Evolutionary conservation across 2,888 invertebrate species (phyloP).

Genomic region (Pterobdella sp.): DNA sequence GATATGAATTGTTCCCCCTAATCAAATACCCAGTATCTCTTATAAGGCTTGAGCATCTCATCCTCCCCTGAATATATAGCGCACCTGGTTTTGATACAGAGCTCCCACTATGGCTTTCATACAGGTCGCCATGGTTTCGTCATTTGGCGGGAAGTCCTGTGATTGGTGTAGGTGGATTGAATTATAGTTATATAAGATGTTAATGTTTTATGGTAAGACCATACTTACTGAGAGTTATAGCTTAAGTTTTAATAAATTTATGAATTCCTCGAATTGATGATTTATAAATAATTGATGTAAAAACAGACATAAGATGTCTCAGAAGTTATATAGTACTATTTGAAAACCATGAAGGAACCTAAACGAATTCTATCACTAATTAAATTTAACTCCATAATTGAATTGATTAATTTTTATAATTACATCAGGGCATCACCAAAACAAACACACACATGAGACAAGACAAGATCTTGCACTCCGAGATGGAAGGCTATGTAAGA

Average conservation of each 20-base stretch:
- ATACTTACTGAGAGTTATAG: background rate
- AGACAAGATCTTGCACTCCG: slow-evolving; percentile 73
- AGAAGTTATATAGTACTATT: too few relatives aligned
- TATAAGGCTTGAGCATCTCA: too few relatives aligned
- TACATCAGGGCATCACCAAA: background rate
- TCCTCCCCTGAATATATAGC: background rate
- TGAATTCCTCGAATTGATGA: too few relatives aligned
- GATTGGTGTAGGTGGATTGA: background rate
- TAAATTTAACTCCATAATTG: background rate
- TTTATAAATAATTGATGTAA: too few relatives aligned
- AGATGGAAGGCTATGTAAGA: slow-evolving; percentile 66
- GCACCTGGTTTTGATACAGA: slow-evolving; percentile 53
- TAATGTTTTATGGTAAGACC: too few relatives aligned
- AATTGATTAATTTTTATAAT: background rate
- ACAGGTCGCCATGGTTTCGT: slow-evolving; percentile 62
- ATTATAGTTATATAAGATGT: background rate
- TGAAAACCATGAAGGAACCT: too few relatives aligned
- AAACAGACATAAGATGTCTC: too few relatives aligned
- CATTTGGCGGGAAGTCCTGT: slow-evolving; percentile 66
- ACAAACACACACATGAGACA: slow-evolving; percentile 58
- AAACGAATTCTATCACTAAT: background rate
- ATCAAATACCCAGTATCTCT: too few relatives aligned
- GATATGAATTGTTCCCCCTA: too few relatives aligned
- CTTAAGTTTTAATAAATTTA: too few relatives aligned
- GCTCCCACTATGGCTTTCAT: slow-evolving; percentile 76